Evolutionary conservation across 1,140 invertebrate genomes (phyloP).

Genomic region (Orius laevigatus): DNA sequence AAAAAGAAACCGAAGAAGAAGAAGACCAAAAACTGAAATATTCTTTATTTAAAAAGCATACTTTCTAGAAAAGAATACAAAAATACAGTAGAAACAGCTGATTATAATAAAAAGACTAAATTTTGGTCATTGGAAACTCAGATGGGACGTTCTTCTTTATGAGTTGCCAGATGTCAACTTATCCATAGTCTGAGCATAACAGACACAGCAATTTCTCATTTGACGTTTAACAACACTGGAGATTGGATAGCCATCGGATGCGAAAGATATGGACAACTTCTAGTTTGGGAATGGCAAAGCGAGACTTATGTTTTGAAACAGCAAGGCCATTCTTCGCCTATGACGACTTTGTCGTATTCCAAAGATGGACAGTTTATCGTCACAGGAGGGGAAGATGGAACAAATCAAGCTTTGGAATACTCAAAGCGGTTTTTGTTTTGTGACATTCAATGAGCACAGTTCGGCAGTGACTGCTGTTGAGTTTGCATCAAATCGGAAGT

Average conservation of each 20-base stretch:
- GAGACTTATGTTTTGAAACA: slow-evolving; percentile 97
- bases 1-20: slow-evolving; percentile 21
- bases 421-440: slow-evolving; percentile 76
- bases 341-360: slow-evolving; percentile 77
- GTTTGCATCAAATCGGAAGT: slow-evolving; percentile 84
- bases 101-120: slow-evolving; percentile 61
- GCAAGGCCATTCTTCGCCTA: slow-evolving; percentile 81
- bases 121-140: slow-evolving; percentile 67
- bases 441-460: slow-evolving; percentile 85
- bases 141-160: slow-evolving; percentile 71
- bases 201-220: slow-evolving; percentile 59
- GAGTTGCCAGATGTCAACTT: slow-evolving; percentile 84
- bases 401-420: slow-evolving; percentile 94
- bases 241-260: slow-evolving; percentile 92
- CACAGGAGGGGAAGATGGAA: slow-evolving; percentile 89
- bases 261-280: slow-evolving; percentile 64
- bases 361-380: slow-evolving; percentile 78
- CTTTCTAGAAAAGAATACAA: slow-evolving; percentile 37
- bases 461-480: slow-evolving; percentile 60
- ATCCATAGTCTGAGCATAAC: slow-evolving; percentile 66
- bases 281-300: slow-evolving; percentile 99
- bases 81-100: slow-evolving; percentile 53
- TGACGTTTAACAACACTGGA: slow-evolving; percentile 68
- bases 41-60: slow-evolving; percentile 52
- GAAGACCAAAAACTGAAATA: slow-evolving; percentile 40